Evolutionary conservation across 2,797 vertebrate genomes (phyloP).

Genomic region (Protosalanx chinensis): DNA sequence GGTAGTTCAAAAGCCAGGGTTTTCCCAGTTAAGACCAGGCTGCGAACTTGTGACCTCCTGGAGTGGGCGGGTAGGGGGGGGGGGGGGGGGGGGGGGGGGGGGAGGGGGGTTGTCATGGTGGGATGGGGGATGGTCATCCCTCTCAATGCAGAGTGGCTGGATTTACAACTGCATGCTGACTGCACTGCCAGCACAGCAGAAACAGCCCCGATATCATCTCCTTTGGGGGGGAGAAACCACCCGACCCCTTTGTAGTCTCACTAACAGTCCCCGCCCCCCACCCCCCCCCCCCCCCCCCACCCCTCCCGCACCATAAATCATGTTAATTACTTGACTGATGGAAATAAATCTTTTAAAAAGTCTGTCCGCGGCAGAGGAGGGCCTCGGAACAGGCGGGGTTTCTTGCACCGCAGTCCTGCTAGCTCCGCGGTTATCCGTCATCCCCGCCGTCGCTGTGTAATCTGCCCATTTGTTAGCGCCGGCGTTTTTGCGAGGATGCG

Average conservation of each 20-base stretch:
- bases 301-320: constrained; percentile 79
- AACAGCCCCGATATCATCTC: constrained; percentile 84
- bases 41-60: constrained; percentile 77
- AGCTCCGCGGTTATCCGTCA: constrained; percentile 72
- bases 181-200: constrained; percentile 79
- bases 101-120: constrained; percentile 29
- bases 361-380: constrained; percentile 58
- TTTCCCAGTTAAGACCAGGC: constrained; percentile 74
- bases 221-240: constrained; percentile 70
- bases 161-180: constrained; percentile 82
- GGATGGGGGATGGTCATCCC: too few species aligned
- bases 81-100: constrained; percentile 11
- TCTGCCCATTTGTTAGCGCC: constrained; percentile 73
- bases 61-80: constrained; percentile 51
- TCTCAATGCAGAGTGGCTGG: constrained; percentile 74
- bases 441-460: constrained; percentile 73
- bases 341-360: constrained; percentile 80
- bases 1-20: constrained; percentile 74
- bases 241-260: constrained; percentile 79
- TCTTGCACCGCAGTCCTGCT: constrained; percentile 70
- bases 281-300: constrained; percentile 50
- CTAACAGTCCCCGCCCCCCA: constrained; percentile 67
- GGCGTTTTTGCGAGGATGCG: constrained; percentile 56
- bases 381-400: constrained; percentile 66
- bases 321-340: constrained; percentile 83